These are phyloP conservation scores for Chiridota heheva DNA, from an alignment of 35 echinoderm and acorn worm species.

Conservation along the genomic window DNA sequence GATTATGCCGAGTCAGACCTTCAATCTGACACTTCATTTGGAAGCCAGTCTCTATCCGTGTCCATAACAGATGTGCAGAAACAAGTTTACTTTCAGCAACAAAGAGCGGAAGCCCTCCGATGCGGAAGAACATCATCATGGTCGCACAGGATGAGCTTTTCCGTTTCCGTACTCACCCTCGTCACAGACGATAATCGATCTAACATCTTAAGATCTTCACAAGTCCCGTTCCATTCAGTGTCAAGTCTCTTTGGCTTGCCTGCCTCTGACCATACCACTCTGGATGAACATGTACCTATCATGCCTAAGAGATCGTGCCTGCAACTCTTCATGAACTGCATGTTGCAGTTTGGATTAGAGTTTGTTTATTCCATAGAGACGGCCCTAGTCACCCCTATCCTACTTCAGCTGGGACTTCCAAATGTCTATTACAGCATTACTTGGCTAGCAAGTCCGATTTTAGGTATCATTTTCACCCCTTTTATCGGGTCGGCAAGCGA, in stretches of 20 bases:
- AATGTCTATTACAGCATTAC: constrained; percentile 71
- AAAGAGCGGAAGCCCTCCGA: constrained; percentile 1
- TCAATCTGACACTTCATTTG: too few species aligned
- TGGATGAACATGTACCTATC: too few species aligned
- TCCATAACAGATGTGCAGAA: too few species aligned
- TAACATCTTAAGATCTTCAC: too few species aligned
- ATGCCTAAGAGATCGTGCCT: constrained; percentile 43
- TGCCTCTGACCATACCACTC: too few species aligned
- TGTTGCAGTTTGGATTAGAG: constrained; percentile 72
- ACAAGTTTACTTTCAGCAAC: too few species aligned
- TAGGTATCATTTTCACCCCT: constrained; percentile 73
- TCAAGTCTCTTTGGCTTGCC: too few species aligned
- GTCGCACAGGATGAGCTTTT: constrained; percentile 21
- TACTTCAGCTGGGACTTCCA: constrained; percentile 76
- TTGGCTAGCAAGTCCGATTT: constrained; percentile 73
- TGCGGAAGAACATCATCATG: background rate
- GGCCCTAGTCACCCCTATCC: constrained; percentile 73
- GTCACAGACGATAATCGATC: too few species aligned
- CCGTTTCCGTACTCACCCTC: background rate
- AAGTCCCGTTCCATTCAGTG: too few species aligned
- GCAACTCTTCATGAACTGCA: constrained; percentile 63
- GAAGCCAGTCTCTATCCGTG: too few species aligned
- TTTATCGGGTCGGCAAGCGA: constrained; percentile 79
- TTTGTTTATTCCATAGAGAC: constrained; percentile 82
- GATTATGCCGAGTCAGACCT: too few species aligned